A percentile compares a stretch with the other conserved stretches of the same genome.
Evolutionary conservation across 2,113 vertebrate genomes (phyloP).

Genomic region (Mandrillus leucophaeus): DNA sequence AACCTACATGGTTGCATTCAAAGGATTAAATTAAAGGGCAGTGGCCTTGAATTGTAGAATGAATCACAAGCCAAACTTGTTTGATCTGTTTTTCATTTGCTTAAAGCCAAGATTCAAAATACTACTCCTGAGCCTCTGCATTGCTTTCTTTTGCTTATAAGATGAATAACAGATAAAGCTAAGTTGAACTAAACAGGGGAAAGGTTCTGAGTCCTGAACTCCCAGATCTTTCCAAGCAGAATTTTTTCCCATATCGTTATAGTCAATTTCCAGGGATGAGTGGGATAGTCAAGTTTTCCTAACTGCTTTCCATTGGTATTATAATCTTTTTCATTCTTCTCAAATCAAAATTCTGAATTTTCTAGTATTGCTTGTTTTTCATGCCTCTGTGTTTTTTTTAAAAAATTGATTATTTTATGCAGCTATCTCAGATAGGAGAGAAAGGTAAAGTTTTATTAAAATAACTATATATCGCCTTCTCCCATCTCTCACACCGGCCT

Average conservation of each 20-base stretch:
- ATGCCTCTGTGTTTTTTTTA: not conserved
- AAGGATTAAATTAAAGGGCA: constrained; percentile 42
- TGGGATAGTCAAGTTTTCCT: not conserved
- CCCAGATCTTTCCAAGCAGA: not conserved
- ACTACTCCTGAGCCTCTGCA: not conserved
- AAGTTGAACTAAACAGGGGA: not conserved
- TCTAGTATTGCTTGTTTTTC: not conserved
- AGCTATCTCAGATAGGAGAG: not conserved
- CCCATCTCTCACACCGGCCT: not conserved
- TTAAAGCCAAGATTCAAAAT: constrained; percentile 48
- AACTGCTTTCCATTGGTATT: not conserved
- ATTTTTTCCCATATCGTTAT: not conserved
- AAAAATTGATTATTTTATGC: not conserved
- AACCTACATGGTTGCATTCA: not conserved
- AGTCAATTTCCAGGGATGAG: not conserved
- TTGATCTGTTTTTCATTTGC: constrained; percentile 47
- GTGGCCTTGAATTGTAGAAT: not conserved
- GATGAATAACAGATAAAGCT: not conserved
- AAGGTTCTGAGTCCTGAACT: not conserved
- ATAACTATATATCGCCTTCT: not conserved
- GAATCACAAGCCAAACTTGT: constrained; percentile 42
- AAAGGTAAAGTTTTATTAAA: not conserved
- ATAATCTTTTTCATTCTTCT: not conserved
- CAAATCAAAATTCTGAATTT: constrained; percentile 13
- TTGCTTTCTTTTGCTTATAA: constrained; percentile 37